Conservation (phyloP, 2,888 invertebrate species). For the Lydus trimaculatus region DNA sequence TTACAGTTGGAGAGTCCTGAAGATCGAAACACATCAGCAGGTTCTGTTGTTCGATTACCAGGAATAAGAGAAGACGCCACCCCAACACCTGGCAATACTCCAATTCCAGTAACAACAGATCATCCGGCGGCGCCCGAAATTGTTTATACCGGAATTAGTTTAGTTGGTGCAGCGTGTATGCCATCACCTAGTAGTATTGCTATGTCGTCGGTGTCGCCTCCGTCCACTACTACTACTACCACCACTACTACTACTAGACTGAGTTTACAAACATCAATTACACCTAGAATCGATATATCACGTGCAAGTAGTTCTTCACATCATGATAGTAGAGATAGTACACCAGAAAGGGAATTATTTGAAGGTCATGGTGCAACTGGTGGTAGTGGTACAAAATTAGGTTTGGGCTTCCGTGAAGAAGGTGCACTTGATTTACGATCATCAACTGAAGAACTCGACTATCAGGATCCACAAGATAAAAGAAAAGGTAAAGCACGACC, state of each 20-base stretch:
- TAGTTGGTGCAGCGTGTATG: conserved; percentile 46
- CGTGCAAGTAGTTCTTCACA: conserved; percentile 89
- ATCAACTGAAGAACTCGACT: conserved; percentile 87
- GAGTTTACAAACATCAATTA: conserved; percentile 70
- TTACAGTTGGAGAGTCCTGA: conserved; percentile 68
- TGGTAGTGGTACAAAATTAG: conserved; percentile 56
- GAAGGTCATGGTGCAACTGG: conserved; percentile 55
- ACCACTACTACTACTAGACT: conserved; percentile 45
- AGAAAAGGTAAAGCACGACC: conserved; percentile 53
- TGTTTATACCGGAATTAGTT: conserved; percentile 53
- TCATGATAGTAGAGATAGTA: conserved; percentile 84
- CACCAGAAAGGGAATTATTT: conserved; percentile 80
- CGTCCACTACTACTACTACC: too few relatives aligned
- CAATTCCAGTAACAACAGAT: conserved; percentile 34
- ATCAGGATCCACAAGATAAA: conserved; percentile 69
- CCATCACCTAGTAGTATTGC: conserved; percentile 44
- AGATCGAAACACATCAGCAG: conserved; percentile 58
- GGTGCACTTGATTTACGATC: conserved; percentile 85
- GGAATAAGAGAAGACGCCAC: conserved; percentile 65
- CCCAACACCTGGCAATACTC: conserved; percentile 44
- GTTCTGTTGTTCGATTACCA: conserved; percentile 65
- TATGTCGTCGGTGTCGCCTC: conserved; percentile 46
- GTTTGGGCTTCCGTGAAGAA: conserved; percentile 64
- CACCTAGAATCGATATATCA: conserved; percentile 89
- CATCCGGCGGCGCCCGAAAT: conserved; percentile 34